These are phyloP conservation scores for Mandrillus leucophaeus DNA, from an alignment of 2,113 vertebrate genomes.

Conservation along the genomic window DNA sequence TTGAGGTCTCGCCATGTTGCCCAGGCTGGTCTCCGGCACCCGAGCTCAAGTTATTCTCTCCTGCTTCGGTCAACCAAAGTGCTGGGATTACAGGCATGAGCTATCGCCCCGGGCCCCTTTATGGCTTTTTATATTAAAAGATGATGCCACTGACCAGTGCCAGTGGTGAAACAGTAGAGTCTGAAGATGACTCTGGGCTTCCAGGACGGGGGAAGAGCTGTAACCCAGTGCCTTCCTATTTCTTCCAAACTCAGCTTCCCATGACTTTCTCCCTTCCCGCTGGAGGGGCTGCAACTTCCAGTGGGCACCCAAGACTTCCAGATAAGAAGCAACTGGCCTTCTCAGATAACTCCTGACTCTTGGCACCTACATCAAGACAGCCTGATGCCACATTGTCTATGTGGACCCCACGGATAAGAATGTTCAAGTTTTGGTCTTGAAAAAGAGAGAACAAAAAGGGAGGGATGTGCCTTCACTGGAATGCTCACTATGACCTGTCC, in stretches of 20 bases:
- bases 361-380: not conserved
- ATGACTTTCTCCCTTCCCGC: not conserved
- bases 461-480: not conserved
- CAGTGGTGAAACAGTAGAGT: not conserved
- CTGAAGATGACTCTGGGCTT: not conserved
- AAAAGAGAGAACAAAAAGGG: not conserved
- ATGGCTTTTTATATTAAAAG: not conserved
- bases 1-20: not conserved
- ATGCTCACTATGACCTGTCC: not conserved
- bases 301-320: not conserved
- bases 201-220: not conserved
- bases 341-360: conserved; percentile 14
- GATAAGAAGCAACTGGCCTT: not conserved
- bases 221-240: not conserved
- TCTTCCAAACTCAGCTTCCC: not conserved
- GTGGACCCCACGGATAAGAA: not conserved
- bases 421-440: not conserved
- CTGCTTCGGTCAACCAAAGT: not conserved
- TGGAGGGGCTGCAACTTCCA: not conserved
- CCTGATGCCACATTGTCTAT: not conserved
- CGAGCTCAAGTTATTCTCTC: not conserved
- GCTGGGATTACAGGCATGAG: not conserved
- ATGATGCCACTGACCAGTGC: not conserved
- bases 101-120: not conserved
- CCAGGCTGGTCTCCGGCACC: not conserved